Evolutionary conservation across 2,797 vertebrate genomes (phyloP).

Genomic region (Heliangelus exortis): DNA sequence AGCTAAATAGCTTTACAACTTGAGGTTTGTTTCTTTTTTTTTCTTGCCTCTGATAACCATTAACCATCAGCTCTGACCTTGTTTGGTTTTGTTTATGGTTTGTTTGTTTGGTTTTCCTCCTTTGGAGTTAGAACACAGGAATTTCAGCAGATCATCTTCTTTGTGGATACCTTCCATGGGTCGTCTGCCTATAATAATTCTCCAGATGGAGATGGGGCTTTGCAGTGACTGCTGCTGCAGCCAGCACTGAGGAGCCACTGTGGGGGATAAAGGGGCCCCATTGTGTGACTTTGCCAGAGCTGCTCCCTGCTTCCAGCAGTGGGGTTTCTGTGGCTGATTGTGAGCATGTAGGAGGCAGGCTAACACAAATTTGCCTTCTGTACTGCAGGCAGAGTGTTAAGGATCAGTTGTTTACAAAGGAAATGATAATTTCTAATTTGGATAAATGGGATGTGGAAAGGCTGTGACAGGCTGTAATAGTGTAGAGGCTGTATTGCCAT

Average conservation of each 20-base stretch:
- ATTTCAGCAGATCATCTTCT: not conserved
- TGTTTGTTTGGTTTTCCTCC: too few species aligned
- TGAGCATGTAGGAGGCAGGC: not conserved
- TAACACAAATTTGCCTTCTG: not conserved
- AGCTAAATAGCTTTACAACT: not conserved
- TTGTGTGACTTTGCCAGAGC: not conserved
- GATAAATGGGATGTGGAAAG: not conserved
- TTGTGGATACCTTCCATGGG: not conserved
- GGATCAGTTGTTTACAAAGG: slow-evolving; percentile 31
- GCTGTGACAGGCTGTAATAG: slow-evolving; percentile 31
- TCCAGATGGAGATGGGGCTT: fast-evolving
- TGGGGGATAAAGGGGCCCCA: not conserved
- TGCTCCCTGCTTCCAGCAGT: not conserved
- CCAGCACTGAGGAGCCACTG: not conserved
- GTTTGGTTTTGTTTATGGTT: too few species aligned
- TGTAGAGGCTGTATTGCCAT: not conserved
- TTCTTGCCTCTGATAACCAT: not conserved
- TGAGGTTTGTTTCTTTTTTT: not conserved
- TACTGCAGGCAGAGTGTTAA: not conserved
- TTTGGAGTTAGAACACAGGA: not conserved
- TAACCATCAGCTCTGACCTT: not conserved
- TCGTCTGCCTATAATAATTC: not conserved
- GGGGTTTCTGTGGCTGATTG: slow-evolving; percentile 1
- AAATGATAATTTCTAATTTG: slow-evolving; percentile 11
- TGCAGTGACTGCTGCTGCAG: not conserved